These are phyloP conservation scores for Dendrolimus kikuchii DNA, from an alignment of 1,140 invertebrate species.

Conservation along the genomic window DNA sequence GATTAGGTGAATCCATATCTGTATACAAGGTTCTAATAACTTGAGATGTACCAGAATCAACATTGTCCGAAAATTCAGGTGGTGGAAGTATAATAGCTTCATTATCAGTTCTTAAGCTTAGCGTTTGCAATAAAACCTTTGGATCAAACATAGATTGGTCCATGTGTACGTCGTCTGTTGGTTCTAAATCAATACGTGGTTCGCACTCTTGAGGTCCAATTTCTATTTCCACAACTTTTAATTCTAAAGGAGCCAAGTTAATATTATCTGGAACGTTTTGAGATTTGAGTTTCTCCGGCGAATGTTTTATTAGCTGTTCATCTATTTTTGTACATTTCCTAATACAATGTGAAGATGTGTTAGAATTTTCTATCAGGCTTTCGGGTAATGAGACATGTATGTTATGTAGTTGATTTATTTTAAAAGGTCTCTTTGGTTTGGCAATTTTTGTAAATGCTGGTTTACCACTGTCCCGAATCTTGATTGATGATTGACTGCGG, in stretches of 20 bases:
- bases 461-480: no score
- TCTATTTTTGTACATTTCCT: constrained; percentile 1
- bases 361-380: constrained; percentile 7
- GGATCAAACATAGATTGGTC: constrained; percentile 50
- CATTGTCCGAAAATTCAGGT: constrained; percentile 35
- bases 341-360: neutral
- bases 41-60: neutral
- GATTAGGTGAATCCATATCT: no score
- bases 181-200: constrained; percentile 9
- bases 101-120: constrained; percentile 14
- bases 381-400: constrained; percentile 25
- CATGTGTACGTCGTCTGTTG: constrained; percentile 17
- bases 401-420: constrained; percentile 41
- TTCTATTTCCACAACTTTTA: no score
- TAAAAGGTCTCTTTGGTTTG: constrained; percentile 29
- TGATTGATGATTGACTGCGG: no score
- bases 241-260: neutral
- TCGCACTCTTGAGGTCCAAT: neutral
- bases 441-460: neutral
- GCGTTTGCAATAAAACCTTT: constrained; percentile 37
- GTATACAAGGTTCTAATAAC: no score
- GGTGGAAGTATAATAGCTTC: constrained; percentile 40
- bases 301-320: constrained; percentile 1
- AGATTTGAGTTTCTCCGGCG: neutral
- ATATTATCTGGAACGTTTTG: constrained; percentile 4